These are phyloP conservation scores for Chroicocephalus ridibundus DNA, from an alignment of 2,113 vertebrate species.

Conservation along the genomic window DNA sequence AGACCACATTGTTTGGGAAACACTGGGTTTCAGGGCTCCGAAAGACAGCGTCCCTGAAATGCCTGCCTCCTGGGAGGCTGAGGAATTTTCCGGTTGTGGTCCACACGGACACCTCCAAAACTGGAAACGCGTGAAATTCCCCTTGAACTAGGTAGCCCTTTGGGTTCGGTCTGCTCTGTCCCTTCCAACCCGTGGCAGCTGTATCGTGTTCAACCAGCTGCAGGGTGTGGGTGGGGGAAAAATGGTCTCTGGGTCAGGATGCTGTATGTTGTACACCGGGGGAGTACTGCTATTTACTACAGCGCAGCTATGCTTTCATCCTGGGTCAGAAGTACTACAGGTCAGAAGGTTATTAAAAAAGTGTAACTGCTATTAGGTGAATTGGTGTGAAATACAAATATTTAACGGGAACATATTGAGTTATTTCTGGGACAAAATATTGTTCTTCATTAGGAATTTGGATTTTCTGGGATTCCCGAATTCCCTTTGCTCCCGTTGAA, in stretches of 20 bases:
- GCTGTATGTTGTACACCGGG: fast-evolving
- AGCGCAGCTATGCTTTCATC: neutral
- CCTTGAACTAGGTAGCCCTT: neutral
- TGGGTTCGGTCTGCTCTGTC: neutral
- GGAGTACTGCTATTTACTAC: neutral
- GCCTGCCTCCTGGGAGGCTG: neutral
- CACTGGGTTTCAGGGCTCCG: neutral
- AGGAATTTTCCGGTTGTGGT: neutral
- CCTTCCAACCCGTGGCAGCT: neutral
- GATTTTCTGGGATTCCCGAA: neutral
- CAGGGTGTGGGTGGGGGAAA: neutral
- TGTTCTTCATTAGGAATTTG: neutral
- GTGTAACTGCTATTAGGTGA: neutral
- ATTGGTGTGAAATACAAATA: neutral
- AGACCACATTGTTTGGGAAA: neutral
- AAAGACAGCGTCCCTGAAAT: neutral
- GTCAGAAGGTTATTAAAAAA: neutral
- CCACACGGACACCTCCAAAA: neutral
- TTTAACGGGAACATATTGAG: neutral
- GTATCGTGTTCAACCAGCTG: neutral
- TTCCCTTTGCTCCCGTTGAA: neutral
- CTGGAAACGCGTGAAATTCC: neutral
- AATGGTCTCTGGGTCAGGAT: neutral
- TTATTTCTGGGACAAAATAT: neutral
- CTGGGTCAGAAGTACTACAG: fast-evolving